Evolutionary conservation across 1,140 invertebrate species (phyloP).

Genomic region (Apocrypta bakeri): DNA sequence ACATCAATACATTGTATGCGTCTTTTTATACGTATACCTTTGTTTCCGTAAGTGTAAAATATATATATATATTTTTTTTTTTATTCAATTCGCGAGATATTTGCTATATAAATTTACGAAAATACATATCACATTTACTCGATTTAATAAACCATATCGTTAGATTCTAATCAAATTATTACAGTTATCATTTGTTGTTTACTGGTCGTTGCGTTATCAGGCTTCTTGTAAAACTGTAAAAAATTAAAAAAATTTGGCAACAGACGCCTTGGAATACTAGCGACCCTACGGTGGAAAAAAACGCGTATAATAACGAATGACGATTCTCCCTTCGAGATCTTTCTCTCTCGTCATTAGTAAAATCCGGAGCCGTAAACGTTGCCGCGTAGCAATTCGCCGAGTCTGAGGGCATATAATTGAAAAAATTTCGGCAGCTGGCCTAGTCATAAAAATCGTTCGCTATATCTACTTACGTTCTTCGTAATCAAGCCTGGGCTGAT

Average conservation of each 20-base stretch:
- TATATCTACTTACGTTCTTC: constrained; percentile 16
- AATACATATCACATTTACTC: too few relatives aligned
- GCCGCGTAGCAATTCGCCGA: not conserved
- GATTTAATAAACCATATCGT: too few relatives aligned
- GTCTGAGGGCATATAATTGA: constrained; percentile 36
- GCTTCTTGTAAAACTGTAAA: not conserved
- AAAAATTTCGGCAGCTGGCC: constrained; percentile 59
- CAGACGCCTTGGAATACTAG: not conserved
- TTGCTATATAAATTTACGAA: too few relatives aligned
- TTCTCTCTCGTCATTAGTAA: not conserved
- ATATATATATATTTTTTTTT: too few relatives aligned
- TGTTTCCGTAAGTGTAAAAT: too few relatives aligned
- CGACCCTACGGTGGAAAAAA: not conserved
- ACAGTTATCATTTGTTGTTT: too few relatives aligned
- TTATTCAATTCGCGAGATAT: too few relatives aligned
- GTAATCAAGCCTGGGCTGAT: constrained; percentile 38
- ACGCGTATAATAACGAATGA: constrained; percentile 32
- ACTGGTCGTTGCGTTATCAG: too few relatives aligned
- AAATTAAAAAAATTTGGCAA: not conserved
- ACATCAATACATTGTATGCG: not conserved
- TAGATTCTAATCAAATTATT: too few relatives aligned
- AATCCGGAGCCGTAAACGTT: not conserved
- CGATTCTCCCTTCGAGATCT: not conserved
- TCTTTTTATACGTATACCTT: not conserved
- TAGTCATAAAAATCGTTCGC: constrained; percentile 57